Percentiles rank a stretch among this genome's conserved stretches.
Evolutionary conservation across 2,888 invertebrate genomes (phyloP).

Genomic region (Euclidia mi): DNA sequence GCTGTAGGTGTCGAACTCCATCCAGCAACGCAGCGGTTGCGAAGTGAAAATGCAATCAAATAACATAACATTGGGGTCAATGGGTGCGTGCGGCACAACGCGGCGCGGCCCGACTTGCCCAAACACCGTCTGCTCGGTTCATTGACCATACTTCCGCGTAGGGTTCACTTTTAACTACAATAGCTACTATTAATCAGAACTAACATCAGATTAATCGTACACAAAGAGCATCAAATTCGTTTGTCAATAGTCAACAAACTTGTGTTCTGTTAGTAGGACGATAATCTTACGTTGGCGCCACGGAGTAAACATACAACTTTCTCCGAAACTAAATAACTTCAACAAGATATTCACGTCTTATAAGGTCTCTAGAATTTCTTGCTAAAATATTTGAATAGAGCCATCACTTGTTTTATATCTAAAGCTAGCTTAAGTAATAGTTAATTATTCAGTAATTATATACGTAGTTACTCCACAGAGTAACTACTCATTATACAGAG

Average conservation of each 20-base stretch:
- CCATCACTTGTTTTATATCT: no score
- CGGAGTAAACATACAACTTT: background rate
- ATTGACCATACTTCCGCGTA: conserved; percentile 62
- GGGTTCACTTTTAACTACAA: conserved; percentile 31
- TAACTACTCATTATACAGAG: background rate
- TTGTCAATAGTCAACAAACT: background rate
- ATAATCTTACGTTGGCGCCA: background rate
- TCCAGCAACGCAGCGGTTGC: conserved; percentile 60
- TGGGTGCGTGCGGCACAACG: conserved; percentile 61
- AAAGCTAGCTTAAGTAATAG: background rate
- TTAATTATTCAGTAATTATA: background rate
- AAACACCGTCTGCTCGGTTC: conserved; percentile 56
- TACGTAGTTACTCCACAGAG: background rate
- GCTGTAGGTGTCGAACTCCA: conserved; percentile 38
- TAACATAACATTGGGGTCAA: conserved; percentile 74
- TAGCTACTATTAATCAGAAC: no score
- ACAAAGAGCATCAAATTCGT: no score
- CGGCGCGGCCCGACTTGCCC: conserved; percentile 35
- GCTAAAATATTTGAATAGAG: no score
- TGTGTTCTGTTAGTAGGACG: background rate
- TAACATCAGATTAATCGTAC: no score
- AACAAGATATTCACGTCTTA: background rate
- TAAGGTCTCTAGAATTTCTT: no score
- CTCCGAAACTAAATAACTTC: background rate
- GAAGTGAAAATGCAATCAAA: conserved; percentile 76